Percentiles rank a stretch among this genome's conserved stretches.
These are phyloP conservation scores for Parazoanthus darwini DNA, from an alignment of 92 coral and sea anemone genomes.

Conservation along the genomic window DNA sequence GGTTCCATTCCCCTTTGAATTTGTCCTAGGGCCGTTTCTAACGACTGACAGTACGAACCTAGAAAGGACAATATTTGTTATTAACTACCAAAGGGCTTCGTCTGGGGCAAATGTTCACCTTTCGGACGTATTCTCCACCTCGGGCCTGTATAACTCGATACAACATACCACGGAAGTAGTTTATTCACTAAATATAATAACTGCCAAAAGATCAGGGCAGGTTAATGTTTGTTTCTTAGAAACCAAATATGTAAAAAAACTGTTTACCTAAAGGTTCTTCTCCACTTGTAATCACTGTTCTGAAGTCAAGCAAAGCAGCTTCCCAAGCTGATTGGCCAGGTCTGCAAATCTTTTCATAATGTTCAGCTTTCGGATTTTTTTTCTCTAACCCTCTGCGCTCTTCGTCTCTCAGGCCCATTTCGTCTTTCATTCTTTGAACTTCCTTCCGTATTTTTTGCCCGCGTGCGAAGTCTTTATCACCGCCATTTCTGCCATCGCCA, in stretches of 20 bases:
- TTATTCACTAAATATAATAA: too few relatives aligned
- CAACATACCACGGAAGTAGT: too few relatives aligned
- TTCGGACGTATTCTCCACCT: too few relatives aligned
- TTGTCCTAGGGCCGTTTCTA: background rate
- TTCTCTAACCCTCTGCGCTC: conserved; percentile 12
- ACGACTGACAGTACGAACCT: background rate
- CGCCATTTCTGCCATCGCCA: background rate
- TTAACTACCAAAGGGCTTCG: background rate
- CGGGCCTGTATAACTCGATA: too few relatives aligned
- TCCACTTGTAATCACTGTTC: background rate
- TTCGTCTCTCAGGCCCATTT: conserved; percentile 4
- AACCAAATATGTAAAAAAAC: background rate
- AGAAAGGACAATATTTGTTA: background rate
- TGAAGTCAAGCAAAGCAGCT: background rate
- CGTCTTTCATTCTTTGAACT: conserved; percentile 13
- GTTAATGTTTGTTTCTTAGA: too few relatives aligned
- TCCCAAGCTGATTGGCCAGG: background rate
- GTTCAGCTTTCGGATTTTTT: background rate
- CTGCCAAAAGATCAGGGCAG: too few relatives aligned
- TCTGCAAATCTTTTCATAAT: background rate
- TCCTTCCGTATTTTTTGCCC: background rate
- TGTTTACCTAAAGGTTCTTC: background rate
- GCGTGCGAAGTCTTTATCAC: background rate
- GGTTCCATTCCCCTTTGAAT: background rate
- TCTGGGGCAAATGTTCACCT: background rate